A percentile compares a stretch with the other conserved stretches of the same genome.
Conservation (phyloP, 2,113 vertebrate genomes). For the Coturnix japonica region DNA sequence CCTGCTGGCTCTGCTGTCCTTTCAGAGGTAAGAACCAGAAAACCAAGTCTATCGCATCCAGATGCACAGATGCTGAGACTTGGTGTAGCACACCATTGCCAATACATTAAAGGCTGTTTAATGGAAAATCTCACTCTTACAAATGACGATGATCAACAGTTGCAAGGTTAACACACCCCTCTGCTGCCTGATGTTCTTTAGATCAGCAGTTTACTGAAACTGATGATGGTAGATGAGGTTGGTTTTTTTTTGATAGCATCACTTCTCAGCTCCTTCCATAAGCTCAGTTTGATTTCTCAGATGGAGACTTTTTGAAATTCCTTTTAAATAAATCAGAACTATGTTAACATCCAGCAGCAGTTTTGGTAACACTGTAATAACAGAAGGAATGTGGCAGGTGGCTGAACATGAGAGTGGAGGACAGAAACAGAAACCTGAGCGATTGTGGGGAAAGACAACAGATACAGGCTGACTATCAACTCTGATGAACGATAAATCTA, state of each 20-base stretch:
- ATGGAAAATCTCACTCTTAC: not conserved
- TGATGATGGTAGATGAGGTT: not conserved
- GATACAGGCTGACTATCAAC: not conserved
- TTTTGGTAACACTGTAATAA: not conserved
- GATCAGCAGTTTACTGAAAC: not conserved
- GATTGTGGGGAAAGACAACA: constrained; percentile 45
- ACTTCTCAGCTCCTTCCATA: not conserved
- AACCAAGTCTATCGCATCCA: not conserved
- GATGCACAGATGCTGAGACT: not conserved
- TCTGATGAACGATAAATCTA: not conserved
- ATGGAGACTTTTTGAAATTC: not conserved
- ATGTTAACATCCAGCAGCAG: not conserved
- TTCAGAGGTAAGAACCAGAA: not conserved
- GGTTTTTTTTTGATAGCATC: not conserved
- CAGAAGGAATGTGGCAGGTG: not conserved
- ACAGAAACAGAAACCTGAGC: constrained; percentile 48
- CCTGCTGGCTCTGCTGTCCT: not conserved
- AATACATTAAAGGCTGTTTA: not conserved
- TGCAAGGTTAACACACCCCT: not conserved
- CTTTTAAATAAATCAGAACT: not conserved
- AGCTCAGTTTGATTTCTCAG: not conserved
- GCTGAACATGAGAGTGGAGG: not conserved
- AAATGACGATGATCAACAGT: not conserved
- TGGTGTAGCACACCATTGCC: not conserved
- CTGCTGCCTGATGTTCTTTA: rapidly evolving